Percentiles rank a stretch among this genome's conserved stretches.
phyloP scores from a whole-genome alignment of 2,113 vertebrate genomes.

The Dipodomys spectabilis region DNA sequence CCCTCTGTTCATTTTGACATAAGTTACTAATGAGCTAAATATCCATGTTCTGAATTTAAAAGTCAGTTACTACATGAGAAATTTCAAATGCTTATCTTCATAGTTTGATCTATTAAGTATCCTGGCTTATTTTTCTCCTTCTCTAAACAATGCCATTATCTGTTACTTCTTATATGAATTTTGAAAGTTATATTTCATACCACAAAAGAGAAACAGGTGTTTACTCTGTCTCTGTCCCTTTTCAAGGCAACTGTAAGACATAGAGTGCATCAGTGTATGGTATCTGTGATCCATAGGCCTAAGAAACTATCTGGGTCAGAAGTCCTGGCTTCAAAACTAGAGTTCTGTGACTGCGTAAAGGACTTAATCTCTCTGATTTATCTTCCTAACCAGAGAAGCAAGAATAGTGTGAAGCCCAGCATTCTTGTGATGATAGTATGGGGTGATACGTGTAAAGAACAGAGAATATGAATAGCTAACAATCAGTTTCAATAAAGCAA shows the following conservation, averaged over 20 bases:
- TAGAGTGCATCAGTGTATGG: neutral
- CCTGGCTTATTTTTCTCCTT: neutral
- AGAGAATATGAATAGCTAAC: neutral
- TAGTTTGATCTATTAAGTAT: neutral
- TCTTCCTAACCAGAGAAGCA: neutral
- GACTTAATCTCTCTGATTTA: neutral
- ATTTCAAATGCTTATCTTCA: neutral
- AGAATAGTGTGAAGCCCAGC: neutral
- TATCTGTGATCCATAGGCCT: neutral
- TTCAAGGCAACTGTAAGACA: no score
- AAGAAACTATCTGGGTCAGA: neutral
- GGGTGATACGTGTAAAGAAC: no score
- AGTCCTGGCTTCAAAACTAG: neutral
- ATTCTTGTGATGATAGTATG: neutral
- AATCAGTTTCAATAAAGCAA: neutral
- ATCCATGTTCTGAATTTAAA: neutral
- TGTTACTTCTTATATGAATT: neutral
- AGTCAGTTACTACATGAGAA: neutral
- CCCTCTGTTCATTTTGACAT: neutral
- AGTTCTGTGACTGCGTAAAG: neutral
- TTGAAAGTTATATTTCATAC: neutral
- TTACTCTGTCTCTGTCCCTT: no score
- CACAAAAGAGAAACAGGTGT: neutral
- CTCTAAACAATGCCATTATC: neutral
- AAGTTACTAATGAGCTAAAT: neutral